These are phyloP conservation scores for Bursaphelenchus mucronatus DNA, from an alignment of 1,140 invertebrate species.

Conservation along the genomic window DNA sequence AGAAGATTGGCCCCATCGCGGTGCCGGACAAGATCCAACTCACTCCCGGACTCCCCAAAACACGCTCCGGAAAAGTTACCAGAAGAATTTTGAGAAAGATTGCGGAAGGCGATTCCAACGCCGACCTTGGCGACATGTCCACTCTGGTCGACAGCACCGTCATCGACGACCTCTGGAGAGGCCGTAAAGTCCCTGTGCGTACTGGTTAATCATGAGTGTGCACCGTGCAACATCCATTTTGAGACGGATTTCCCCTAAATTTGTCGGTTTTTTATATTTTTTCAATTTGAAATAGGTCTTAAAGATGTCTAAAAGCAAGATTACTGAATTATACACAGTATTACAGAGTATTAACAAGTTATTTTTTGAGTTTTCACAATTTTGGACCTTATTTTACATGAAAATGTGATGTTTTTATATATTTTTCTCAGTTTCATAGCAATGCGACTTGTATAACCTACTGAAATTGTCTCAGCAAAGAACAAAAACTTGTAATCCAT, in stretches of 20 bases:
- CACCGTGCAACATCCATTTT: background rate
- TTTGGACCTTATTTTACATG: no score
- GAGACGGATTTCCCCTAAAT: background rate
- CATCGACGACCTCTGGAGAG: slow-evolving; percentile 70
- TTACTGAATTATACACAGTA: background rate
- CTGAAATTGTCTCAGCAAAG: no score
- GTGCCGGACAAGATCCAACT: slow-evolving; percentile 84
- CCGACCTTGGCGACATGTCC: slow-evolving; percentile 82
- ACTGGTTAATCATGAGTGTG: background rate
- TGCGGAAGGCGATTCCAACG: slow-evolving; percentile 72
- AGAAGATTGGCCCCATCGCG: slow-evolving; percentile 90
- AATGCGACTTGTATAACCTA: no score
- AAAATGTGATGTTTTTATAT: no score
- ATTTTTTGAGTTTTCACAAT: no score
- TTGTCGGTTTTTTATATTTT: slow-evolving; percentile 37
- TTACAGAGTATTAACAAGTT: no score
- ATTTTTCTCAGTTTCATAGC: no score
- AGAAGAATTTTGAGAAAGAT: slow-evolving; percentile 85
- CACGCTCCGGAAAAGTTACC: slow-evolving; percentile 96
- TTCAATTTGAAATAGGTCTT: background rate
- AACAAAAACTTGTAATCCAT: no score
- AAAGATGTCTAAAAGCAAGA: background rate
- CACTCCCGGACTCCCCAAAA: slow-evolving; percentile 87
- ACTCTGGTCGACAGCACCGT: slow-evolving; percentile 82
- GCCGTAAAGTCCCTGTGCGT: background rate